Evolutionary conservation across 2,888 invertebrate species (phyloP), one percentile per base, ranked within the genome.

Genomic region (Pterobdella sp.): DNA sequence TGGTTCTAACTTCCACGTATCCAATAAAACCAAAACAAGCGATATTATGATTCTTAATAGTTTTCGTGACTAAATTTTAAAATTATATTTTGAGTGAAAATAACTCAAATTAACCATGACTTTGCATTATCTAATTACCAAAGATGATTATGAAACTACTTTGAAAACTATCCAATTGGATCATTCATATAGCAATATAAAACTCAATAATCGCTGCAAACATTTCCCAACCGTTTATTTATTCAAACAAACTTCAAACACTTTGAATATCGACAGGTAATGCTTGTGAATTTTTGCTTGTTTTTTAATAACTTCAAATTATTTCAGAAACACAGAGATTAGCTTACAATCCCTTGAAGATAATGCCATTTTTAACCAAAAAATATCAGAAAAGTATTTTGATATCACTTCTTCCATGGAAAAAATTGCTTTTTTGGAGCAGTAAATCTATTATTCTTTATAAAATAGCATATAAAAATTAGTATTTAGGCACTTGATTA

Each of bases 201-300:
- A 56, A n/a, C n/a, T 56, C 10, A 56, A 56, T 26, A 7, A 56
- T 22, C 60, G 60, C 60, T 56, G n/a, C 60, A 56, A 56, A 26
- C 60, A 56, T n/a, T 56, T 56, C 26, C 60, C 60, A 56, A 56
- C 60, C n/a, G 60, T 56, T 56, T 56, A 26, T 56, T 3, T 56
- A 26, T 56, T 56, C n/a, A 56, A 56, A 56, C 4, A 18, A 4
- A 4, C 4, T 22, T 3, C 26, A 4, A 26, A 22, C 3, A 22
- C n/a, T 56, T 7, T 56, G 18, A 7, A 56, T 56, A 26, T 26
- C n/a, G n/a, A 3, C n/a, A 26, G 60, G 60, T 56, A 56, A 14
- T 26, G 60, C 3, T n/a, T 56, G 4, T 56, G 18, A 4, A 4
- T 18, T 56, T 7, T 18, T 14, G 4, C 60, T 3, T 18, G 4